Base-by-base conservation (phyloP, 2,113 vertebrate genomes). In the Xyliphius kryptos region DNA sequence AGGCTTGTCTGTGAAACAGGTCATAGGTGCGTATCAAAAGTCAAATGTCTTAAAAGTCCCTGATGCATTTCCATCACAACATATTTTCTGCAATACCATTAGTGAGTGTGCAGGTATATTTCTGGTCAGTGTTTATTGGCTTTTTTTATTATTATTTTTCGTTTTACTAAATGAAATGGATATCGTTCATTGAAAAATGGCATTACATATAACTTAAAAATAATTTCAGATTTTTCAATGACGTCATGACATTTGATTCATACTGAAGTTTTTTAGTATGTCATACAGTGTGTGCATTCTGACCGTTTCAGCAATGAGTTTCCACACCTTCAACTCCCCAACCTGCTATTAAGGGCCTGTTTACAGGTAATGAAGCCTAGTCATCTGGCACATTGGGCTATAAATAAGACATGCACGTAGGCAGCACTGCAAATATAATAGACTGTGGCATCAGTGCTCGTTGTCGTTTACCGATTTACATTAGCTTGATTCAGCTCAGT, bases 401-500 rank as follows among this genome's bases (percentile, higher is more conserved):
- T 80, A 82, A 85, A 85, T 80, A 83, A 85, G 78, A 74, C 65
- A 41, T 14, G 9, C 13, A 41, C 14, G 12, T 32, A 32, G 26
- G 26, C 26, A 32, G 26, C 43, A 46, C 43, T n/a, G 12, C 43
- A 46, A 41, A 41, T 67, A 76, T 83, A 84, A 84, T 84, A 81
- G 81, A 81, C 81, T 84, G 68, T 62, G 78, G 80, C 79, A 80
- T 79, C 77, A 82, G 79, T 82, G 75, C 78, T 81, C 77, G 75
- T 82, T 80, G 82, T 85, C 80, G 79, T 77, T 76, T 66, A 66
- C 75, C 80, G 82, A 86, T 86, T 82, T 85, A 86, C 86, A 82
- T 84, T 82, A 85, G 81, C 83, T 86, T 85, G 83, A 82, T 83
- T 78, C 77, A 71, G 74, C 82, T 85, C 85, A 82, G 80, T 71